Conservation (phyloP, 2,113 vertebrate genomes). For the Lycocorax pyrrhopterus region DNA sequence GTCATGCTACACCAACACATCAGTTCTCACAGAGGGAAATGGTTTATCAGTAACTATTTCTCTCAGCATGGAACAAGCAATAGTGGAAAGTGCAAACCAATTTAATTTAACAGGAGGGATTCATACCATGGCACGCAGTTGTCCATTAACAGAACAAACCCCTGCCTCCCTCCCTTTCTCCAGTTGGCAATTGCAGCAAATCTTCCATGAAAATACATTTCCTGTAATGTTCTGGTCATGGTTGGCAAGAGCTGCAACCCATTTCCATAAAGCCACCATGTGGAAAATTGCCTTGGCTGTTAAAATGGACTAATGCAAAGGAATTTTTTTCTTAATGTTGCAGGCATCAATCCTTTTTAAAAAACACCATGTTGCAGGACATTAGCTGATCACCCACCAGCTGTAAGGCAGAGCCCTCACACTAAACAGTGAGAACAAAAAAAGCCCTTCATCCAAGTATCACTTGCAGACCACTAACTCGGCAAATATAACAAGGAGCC, state of each 20-base stretch:
- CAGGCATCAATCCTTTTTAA: slow-evolving; percentile 19
- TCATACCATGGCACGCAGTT: slow-evolving; percentile 75
- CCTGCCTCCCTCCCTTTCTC: slow-evolving; percentile 60
- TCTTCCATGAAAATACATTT: slow-evolving; percentile 94
- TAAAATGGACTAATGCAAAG: slow-evolving; percentile 83
- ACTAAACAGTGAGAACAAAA: not conserved
- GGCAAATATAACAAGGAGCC: not conserved
- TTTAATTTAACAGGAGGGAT: slow-evolving; percentile 68
- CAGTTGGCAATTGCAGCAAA: slow-evolving; percentile 88
- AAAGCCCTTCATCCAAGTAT: not conserved
- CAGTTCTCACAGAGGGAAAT: not conserved
- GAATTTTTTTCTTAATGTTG: slow-evolving; percentile 14
- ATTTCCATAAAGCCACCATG: slow-evolving; percentile 82
- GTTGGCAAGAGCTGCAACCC: slow-evolving; percentile 67
- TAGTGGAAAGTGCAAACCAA: slow-evolving; percentile 47
- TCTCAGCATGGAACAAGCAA: slow-evolving; percentile 37
- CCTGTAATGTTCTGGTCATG: slow-evolving; percentile 88
- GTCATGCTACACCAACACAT: not conserved
- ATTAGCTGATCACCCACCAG: slow-evolving; percentile 39
- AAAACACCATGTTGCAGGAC: slow-evolving; percentile 21
- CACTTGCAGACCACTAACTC: not conserved
- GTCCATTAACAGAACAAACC: slow-evolving; percentile 84
- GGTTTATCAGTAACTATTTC: not conserved
- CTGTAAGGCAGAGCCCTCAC: not conserved
- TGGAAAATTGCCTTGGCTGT: slow-evolving; percentile 85